A percentile compares a stretch with the other conserved stretches of the same genome.
Evolutionary conservation across 2,888 invertebrate species (phyloP).

Genomic region (Tortricodes alternella): DNA sequence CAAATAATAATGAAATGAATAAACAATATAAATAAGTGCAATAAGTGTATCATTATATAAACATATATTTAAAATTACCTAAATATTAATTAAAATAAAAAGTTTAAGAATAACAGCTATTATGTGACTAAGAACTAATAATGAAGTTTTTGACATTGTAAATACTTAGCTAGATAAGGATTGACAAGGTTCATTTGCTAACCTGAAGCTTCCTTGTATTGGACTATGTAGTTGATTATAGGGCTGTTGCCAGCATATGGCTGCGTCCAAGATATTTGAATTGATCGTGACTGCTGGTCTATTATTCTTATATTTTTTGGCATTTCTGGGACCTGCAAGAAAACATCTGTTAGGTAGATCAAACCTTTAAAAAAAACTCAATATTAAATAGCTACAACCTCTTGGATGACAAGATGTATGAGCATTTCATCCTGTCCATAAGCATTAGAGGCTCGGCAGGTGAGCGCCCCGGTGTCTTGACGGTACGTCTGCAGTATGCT

Average conservation of each 20-base stretch:
- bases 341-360: background rate
- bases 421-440: slow-evolving; percentile 96
- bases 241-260: slow-evolving; percentile 95
- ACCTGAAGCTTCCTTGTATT: slow-evolving; percentile 93
- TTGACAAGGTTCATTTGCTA: too few species aligned
- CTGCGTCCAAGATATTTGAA: slow-evolving; percentile 94
- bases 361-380: background rate
- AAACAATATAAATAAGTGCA: too few species aligned
- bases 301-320: slow-evolving; percentile 93
- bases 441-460: slow-evolving; percentile 93
- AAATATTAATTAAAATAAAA: too few species aligned
- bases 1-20: too few species aligned
- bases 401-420: slow-evolving; percentile 94
- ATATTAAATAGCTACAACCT: slow-evolving; percentile 78
- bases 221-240: slow-evolving; percentile 93
- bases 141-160: too few species aligned
- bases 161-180: too few species aligned
- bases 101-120: too few species aligned
- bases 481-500: slow-evolving; percentile 92
- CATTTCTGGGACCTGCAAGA: slow-evolving; percentile 91
- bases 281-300: slow-evolving; percentile 91
- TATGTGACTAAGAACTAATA: too few species aligned
- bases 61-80: too few species aligned
- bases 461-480: slow-evolving; percentile 94
- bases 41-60: too few species aligned